These are phyloP conservation scores for Pinctada fucata DNA, from an alignment of 2,888 invertebrate genomes.

Conservation along the genomic window DNA sequence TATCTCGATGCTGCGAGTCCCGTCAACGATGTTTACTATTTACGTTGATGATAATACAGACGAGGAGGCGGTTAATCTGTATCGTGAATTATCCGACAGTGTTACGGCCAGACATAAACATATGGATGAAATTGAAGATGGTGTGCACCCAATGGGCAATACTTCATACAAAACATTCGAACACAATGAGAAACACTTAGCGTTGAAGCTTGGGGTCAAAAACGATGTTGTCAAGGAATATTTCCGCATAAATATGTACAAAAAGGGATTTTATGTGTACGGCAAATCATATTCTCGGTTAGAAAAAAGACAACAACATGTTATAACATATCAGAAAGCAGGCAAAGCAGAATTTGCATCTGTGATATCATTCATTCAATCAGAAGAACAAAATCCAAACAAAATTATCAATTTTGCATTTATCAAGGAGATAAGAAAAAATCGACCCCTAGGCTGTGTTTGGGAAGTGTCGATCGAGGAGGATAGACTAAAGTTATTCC, in stretches of 20 bases:
- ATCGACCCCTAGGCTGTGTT: constrained; percentile 9
- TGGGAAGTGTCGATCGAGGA: constrained; percentile 16
- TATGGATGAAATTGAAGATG: constrained; percentile 20
- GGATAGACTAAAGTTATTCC: constrained; percentile 7
- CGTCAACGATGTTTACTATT: constrained; percentile 1
- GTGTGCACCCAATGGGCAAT: constrained; percentile 14
- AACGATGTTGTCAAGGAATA: constrained; percentile 18
- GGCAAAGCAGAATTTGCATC: constrained; percentile 4
- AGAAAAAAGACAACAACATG: constrained; percentile 22
- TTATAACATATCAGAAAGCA: not conserved
- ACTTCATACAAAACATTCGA: not conserved
- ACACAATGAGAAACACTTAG: not conserved
- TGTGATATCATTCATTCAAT: constrained; percentile 14
- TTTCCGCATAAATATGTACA: constrained; percentile 22
- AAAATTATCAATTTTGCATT: constrained; percentile 9
- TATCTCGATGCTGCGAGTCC: constrained; percentile 14
- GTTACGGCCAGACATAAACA: constrained; percentile 3
- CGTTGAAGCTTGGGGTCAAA: constrained; percentile 9
- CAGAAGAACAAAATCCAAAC: constrained; percentile 12
- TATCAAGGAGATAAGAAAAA: constrained; percentile 2
- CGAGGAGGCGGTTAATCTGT: constrained; percentile 7
- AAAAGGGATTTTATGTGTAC: constrained; percentile 26
- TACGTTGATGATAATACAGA: constrained; percentile 8
- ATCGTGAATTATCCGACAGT: constrained; percentile 23
- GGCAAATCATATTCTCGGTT: constrained; percentile 1